Evolutionary conservation across 2,113 vertebrate species (phyloP), one percentile per base, ranked within the genome.

Genomic region (Cairina moschata): DNA sequence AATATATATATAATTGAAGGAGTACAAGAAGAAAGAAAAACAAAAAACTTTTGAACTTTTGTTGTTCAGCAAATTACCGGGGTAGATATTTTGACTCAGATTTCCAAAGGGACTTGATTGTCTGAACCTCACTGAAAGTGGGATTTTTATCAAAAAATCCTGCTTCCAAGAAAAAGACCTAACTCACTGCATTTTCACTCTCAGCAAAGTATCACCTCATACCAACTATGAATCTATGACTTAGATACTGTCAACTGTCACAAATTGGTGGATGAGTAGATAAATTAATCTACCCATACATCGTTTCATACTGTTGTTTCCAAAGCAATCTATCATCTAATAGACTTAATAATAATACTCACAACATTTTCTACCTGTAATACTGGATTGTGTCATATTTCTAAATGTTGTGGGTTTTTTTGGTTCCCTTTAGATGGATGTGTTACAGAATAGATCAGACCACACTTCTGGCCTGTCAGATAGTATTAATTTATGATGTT

Each of bases 401-500:
- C 52, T 86, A 79, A 55, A 55, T 74, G 34, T 55, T 66, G 55
- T 58, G 29, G n/a, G 13, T 62, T 40, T n/a, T 90, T 94, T 86
- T 73, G 13, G 21, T 82, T 93, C 63, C 17, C 25, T 58, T 88
- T 87, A 92, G 92, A 94, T 87, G 50, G 62, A 88, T 96, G 82
- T 83, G 32, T 62, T 83, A 48, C 46, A 59, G 74, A 79, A 73
- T 18, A 93, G 90, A 94, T 93, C 90, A 96, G 88, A 92, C 79
- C 85, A 95, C 79, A 85, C n/a, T 96, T 96, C 73, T 96, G 82
- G 38, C 38, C 54, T 91, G 88, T 82, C 94, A 94, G 71, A 92
- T 90, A 92, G 66, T 91, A 94, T 96, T 97, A 96, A 96, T 97
- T 96, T 97, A 92, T 60, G 50, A 78, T 77, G 40, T 79, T 91